phyloP scores from a whole-genome alignment of 2,888 invertebrate species.

The Metalampra italica region DNA sequence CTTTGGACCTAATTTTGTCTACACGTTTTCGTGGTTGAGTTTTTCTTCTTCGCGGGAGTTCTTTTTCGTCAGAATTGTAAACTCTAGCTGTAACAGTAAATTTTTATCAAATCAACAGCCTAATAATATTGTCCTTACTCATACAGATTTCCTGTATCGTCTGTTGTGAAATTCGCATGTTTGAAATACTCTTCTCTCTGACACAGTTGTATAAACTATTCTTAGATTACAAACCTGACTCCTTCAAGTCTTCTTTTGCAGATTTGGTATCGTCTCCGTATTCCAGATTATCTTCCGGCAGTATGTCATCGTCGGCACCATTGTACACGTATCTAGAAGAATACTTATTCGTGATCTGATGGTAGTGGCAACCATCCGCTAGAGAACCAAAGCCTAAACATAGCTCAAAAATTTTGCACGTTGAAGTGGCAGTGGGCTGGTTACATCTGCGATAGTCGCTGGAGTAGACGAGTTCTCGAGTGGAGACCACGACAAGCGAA shows the following conservation, averaged over 20 bases:
- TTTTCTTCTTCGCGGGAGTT: conserved; percentile 16
- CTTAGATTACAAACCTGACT: conserved; percentile 34
- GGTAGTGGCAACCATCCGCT: too few relatives aligned
- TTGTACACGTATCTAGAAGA: conserved; percentile 53
- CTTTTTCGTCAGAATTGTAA: conserved; percentile 32
- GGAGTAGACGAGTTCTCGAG: too few relatives aligned
- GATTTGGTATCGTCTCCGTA: background rate
- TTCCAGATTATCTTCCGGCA: conserved; percentile 52
- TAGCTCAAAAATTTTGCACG: too few relatives aligned
- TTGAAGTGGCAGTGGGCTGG: too few relatives aligned
- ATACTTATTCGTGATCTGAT: background rate
- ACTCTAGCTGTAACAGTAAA: background rate
- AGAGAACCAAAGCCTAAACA: too few relatives aligned
- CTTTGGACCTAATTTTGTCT: conserved; percentile 17
- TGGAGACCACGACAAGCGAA: too few relatives aligned
- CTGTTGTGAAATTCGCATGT: too few relatives aligned
- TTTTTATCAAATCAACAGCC: background rate
- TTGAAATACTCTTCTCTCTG: too few relatives aligned
- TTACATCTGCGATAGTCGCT: too few relatives aligned
- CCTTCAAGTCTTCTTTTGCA: conserved; percentile 21
- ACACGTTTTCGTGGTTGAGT: conserved; percentile 9
- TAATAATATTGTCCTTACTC: too few relatives aligned
- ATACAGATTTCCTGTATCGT: too few relatives aligned
- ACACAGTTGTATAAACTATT: background rate
- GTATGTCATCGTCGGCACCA: conserved; percentile 60